These are phyloP conservation scores for Polylopha cassiicola DNA, from an alignment of 2,888 invertebrate genomes.

Conservation along the genomic window DNA sequence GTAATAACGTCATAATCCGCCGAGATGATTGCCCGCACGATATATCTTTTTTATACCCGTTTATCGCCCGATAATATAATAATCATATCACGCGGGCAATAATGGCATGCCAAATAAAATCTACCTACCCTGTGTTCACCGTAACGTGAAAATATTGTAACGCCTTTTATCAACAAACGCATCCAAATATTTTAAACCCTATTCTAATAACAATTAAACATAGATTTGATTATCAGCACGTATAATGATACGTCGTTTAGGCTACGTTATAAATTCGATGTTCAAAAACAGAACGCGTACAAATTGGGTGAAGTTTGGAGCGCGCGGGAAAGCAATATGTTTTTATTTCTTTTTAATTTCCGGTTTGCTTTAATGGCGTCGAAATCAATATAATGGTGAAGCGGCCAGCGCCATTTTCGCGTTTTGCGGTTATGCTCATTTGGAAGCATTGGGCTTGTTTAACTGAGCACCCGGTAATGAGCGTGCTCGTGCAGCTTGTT, in stretches of 20 bases:
- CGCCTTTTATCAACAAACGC: constrained; percentile 28
- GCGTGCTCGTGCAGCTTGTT: constrained; percentile 36
- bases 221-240: constrained; percentile 25
- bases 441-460: constrained; percentile 54
- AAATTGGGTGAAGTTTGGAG: constrained; percentile 72
- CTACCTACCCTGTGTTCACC: constrained; percentile 65
- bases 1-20: constrained; percentile 66
- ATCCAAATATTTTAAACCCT: constrained; percentile 15
- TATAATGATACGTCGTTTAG: constrained; percentile 37
- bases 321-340: constrained; percentile 74
- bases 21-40: constrained; percentile 66
- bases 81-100: constrained; percentile 74
- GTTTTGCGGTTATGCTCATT: constrained; percentile 74
- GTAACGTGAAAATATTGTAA: constrained; percentile 37
- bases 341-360: constrained; percentile 77
- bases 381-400: constrained; percentile 74
- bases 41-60: constrained; percentile 73
- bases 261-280: constrained; percentile 42
- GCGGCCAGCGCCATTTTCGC: constrained; percentile 66
- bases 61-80: constrained; percentile 75
- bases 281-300: constrained; percentile 68
- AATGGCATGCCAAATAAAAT: constrained; percentile 74
- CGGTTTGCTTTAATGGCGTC: constrained; percentile 75
- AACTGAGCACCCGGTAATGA: constrained; percentile 49
- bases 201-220: constrained; percentile 27